These are phyloP conservation scores for Nycticryphes semicollaris DNA, from an alignment of 2,113 vertebrate species.

Conservation along the genomic window DNA sequence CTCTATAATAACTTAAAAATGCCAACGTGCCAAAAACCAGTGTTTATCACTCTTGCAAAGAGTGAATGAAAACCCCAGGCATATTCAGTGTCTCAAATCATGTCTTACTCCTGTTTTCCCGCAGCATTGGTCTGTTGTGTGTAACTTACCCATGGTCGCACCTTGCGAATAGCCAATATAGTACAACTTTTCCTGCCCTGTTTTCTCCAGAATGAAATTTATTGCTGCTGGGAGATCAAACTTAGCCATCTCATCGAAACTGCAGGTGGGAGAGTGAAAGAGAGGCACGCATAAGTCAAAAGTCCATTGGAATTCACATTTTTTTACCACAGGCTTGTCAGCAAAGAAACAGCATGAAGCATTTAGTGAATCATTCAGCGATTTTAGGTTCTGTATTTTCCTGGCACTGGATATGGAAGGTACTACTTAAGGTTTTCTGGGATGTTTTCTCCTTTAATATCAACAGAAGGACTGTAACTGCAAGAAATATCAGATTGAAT, in stretches of 20 bases:
- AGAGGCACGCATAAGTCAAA: not conserved
- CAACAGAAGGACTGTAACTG: not conserved
- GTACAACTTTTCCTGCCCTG: slow-evolving; percentile 78
- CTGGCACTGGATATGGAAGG: not conserved
- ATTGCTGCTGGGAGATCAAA: slow-evolving; percentile 85
- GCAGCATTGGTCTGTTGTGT: not conserved
- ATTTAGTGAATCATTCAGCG: not conserved
- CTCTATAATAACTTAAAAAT: not conserved
- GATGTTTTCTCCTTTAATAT: not conserved
- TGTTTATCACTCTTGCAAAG: not conserved
- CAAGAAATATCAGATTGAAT: not conserved
- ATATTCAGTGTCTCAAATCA: not conserved
- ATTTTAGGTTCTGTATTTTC: not conserved
- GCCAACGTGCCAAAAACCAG: not conserved
- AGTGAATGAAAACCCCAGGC: not conserved
- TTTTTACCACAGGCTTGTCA: not conserved
- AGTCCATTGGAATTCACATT: not conserved
- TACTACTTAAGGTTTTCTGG: not conserved
- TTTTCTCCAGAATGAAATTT: slow-evolving; percentile 81
- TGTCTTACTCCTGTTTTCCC: not conserved
- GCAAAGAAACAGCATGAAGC: not conserved
- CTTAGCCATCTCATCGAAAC: slow-evolving; percentile 85
- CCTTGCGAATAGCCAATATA: slow-evolving; percentile 88
- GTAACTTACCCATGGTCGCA: slow-evolving; percentile 77
- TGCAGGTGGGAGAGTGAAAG: slow-evolving; percentile 37